A percentile compares a stretch with the other conserved stretches of the same genome.
These are phyloP conservation scores for Tribolium madens DNA, from an alignment of 1,140 invertebrate genomes.

Conservation along the genomic window DNA sequence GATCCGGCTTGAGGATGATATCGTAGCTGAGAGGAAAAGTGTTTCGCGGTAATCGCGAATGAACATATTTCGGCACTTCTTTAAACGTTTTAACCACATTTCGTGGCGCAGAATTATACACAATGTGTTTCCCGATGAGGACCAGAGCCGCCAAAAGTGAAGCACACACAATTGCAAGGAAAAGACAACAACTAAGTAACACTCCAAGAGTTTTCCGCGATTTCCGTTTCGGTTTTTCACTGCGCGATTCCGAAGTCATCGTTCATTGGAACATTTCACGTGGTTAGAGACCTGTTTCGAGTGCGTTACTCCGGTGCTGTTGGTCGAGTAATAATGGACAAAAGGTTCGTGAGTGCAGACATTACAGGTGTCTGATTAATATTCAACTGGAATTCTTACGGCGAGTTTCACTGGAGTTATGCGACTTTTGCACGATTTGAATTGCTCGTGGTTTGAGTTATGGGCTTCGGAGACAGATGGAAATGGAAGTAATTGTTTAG, in stretches of 20 bases:
- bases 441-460: neutral
- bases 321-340: neutral
- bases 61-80: conserved; percentile 47
- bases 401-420: neutral
- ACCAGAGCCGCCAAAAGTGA: conserved; percentile 67
- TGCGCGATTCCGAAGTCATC: conserved; percentile 63
- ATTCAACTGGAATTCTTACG: neutral
- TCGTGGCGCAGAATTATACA: conserved; percentile 47
- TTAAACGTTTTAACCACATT: conserved; percentile 54
- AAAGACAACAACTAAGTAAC: conserved; percentile 67
- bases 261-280: conserved; percentile 41
- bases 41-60: conserved; percentile 72
- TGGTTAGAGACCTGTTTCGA: neutral
- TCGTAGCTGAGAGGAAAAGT: conserved; percentile 82
- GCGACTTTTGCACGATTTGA: neutral
- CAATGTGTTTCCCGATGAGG: conserved; percentile 66
- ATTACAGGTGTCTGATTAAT: conserved; percentile 3
- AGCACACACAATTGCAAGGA: conserved; percentile 66
- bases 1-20: conserved; percentile 79
- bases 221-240: conserved; percentile 39
- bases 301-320: neutral
- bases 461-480: neutral
- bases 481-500: neutral
- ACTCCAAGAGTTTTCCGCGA: conserved; percentile 52
- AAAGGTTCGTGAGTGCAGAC: neutral